Evolutionary conservation across 2,797 vertebrate genomes (phyloP).

Genomic region (Monodelphis domestica): DNA sequence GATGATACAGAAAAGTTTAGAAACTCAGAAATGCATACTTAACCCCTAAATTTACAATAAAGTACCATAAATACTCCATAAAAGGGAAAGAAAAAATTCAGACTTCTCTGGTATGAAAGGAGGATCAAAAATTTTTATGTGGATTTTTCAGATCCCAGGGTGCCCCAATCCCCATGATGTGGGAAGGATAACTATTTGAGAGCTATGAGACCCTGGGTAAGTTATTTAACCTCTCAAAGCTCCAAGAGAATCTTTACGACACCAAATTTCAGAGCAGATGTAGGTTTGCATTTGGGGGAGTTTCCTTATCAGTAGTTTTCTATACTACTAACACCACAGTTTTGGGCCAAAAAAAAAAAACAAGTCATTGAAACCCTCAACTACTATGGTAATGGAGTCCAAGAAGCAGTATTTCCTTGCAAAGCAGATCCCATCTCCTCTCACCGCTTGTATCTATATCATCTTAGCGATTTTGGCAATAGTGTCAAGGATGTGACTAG

Average conservation of each 20-base stretch:
- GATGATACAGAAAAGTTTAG: too few relatives aligned
- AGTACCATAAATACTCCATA: too few relatives aligned
- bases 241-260: not conserved
- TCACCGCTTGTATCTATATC: not conserved
- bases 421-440: not conserved
- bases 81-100: too few relatives aligned
- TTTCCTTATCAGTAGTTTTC: not conserved
- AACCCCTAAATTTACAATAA: too few relatives aligned
- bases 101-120: too few relatives aligned
- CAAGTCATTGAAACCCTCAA: not conserved
- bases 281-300: not conserved
- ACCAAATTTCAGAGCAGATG: not conserved
- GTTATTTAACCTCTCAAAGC: not conserved
- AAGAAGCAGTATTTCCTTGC: constrained; percentile 4
- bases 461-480: not conserved
- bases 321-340: not conserved
- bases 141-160: too few relatives aligned
- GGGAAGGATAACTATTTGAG: too few relatives aligned
- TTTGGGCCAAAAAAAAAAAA: not conserved
- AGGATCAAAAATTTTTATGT: too few relatives aligned
- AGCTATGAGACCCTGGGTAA: not conserved
- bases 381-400: not conserved
- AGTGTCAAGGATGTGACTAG: not conserved
- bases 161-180: too few relatives aligned
- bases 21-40: too few relatives aligned